Percentiles rank a stretch among this genome's conserved stretches.
These are phyloP conservation scores for Synergus japonicus DNA, from an alignment of 2,888 invertebrate genomes.

Conservation along the genomic window DNA sequence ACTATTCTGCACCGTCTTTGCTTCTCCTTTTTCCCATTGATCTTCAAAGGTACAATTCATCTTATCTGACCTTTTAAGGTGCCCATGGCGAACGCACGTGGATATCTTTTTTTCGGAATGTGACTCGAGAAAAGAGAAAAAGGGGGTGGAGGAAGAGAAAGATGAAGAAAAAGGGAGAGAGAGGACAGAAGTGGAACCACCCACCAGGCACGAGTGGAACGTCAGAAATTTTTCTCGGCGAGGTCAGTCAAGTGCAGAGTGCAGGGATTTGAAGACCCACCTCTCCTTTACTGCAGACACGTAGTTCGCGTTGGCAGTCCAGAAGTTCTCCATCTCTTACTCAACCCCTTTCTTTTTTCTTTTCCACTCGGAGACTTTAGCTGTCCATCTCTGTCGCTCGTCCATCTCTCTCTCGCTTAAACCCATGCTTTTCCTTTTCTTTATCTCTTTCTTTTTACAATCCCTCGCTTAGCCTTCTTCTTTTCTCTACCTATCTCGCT, in stretches of 20 bases:
- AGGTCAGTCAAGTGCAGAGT: conserved; percentile 37
- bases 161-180: not conserved
- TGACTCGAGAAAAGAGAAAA: conserved; percentile 24
- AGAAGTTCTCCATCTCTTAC: conserved; percentile 35
- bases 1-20: not conserved
- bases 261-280: conserved; percentile 6
- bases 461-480: conserved; percentile 30
- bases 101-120: not conserved
- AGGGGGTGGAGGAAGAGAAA: not conserved
- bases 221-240: conserved; percentile 40
- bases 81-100: not conserved
- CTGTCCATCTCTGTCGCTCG: conserved; percentile 9
- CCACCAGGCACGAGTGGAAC: conserved; percentile 38
- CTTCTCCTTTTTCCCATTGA: not conserved
- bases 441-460: conserved; percentile 44
- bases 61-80: conserved; percentile 2
- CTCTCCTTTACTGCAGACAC: conserved; percentile 1
- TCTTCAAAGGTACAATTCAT: not conserved
- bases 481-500: conserved; percentile 51
- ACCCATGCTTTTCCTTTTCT: conserved; percentile 45
- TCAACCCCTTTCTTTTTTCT: conserved; percentile 44
- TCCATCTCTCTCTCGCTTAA: conserved; percentile 38
- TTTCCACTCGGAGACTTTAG: conserved; percentile 41
- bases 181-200: conserved; percentile 18
- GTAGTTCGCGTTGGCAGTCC: conserved; percentile 3